Conservation (phyloP, 2,888 invertebrate genomes). For the Drosophila pullipes region DNA sequence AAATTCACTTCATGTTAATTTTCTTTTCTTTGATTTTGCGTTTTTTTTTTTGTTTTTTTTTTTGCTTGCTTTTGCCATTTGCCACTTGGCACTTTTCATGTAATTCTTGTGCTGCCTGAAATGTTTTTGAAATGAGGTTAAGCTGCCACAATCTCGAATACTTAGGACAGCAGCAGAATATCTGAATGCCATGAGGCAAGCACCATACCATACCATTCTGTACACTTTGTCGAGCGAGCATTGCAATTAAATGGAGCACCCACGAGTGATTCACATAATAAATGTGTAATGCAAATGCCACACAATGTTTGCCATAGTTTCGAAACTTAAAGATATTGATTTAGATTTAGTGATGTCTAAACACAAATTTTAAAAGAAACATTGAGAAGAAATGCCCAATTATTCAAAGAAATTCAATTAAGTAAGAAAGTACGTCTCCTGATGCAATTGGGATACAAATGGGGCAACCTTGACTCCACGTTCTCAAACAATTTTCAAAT, state of each 20-base stretch:
- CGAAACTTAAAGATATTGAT: background rate
- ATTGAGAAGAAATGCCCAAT: background rate
- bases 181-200: constrained; percentile 40
- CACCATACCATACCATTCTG: background rate
- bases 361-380: background rate
- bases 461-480: background rate
- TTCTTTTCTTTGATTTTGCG: constrained; percentile 74
- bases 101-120: constrained; percentile 61
- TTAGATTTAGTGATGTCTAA: background rate
- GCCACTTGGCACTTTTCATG: constrained; percentile 64
- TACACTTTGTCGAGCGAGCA: background rate
- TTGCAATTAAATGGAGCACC: constrained; percentile 18
- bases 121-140: constrained; percentile 66
- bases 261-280: constrained; percentile 6
- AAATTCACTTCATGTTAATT: constrained; percentile 78
- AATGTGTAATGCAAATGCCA: background rate
- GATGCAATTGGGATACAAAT: background rate
- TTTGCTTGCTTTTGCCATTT: constrained; percentile 39
- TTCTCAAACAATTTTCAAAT: background rate
- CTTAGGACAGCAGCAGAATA: constrained; percentile 33
- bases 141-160: constrained; percentile 59
- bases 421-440: background rate
- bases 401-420: background rate
- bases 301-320: background rate
- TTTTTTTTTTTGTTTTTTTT: background rate